Conservation (phyloP, 2,113 vertebrate genomes). For the Pogona vitticeps region DNA sequence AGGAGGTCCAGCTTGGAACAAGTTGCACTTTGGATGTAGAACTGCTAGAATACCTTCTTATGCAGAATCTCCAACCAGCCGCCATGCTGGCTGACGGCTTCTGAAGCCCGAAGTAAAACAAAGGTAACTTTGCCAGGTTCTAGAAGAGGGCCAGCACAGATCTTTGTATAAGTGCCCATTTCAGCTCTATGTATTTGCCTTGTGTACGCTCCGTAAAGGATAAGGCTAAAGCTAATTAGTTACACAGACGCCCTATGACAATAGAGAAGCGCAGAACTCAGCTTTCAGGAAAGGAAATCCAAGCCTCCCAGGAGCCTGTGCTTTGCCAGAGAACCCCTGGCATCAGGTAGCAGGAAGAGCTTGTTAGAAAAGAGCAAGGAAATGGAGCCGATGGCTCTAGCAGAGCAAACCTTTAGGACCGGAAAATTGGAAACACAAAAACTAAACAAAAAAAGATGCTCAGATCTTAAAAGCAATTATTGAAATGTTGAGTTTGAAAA, state of each 20-base stretch:
- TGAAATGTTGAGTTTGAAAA: no score
- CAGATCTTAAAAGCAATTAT: neutral
- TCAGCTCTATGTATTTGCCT: neutral
- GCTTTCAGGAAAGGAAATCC: constrained; percentile 76
- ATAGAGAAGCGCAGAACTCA: constrained; percentile 9
- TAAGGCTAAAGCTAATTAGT: constrained; percentile 34
- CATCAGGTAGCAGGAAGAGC: constrained; percentile 70
- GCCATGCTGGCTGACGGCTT: no score
- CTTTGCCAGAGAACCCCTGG: constrained; percentile 46
- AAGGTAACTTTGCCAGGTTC: no score
- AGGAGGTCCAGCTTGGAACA: no score
- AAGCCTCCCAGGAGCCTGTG: constrained; percentile 40
- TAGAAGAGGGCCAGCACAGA: neutral
- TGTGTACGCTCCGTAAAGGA: neutral
- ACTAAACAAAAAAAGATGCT: constrained; percentile 35
- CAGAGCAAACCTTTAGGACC: constrained; percentile 66
- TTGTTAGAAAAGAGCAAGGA: constrained; percentile 68
- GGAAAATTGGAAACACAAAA: constrained; percentile 73
- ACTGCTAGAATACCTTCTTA: no score
- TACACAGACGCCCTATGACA: constrained; percentile 25
- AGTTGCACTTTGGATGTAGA: no score
- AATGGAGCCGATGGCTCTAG: constrained; percentile 28
- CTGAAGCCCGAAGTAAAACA: no score
- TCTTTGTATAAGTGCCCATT: neutral
- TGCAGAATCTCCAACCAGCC: no score